Percentiles rank a stretch among this genome's conserved stretches.
These are phyloP conservation scores for Sphenodon punctatus DNA, from an alignment of 2,797 vertebrate genomes.

Conservation along the genomic window DNA sequence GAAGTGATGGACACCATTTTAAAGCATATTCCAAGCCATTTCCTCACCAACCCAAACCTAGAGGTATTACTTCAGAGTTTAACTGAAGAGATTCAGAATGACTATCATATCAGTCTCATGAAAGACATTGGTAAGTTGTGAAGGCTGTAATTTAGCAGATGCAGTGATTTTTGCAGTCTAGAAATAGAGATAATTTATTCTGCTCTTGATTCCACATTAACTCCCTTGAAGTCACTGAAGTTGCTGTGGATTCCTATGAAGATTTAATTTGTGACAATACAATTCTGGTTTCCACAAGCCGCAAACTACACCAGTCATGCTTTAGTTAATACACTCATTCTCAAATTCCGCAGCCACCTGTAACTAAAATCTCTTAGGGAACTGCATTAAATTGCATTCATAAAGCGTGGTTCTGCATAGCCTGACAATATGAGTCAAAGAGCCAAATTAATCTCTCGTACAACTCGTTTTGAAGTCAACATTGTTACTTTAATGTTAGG, in stretches of 20 bases:
- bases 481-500: too few relatives aligned
- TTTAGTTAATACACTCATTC: background rate
- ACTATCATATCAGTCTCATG: slow-evolving; percentile 81
- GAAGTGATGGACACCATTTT: slow-evolving; percentile 80
- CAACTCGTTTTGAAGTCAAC: background rate
- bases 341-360: background rate
- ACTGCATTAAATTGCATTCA: background rate
- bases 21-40: slow-evolving; percentile 65
- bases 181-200: background rate
- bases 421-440: background rate
- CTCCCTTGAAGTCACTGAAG: slow-evolving; percentile 7
- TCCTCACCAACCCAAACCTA: slow-evolving; percentile 55
- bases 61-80: slow-evolving; percentile 65
- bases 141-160: background rate
- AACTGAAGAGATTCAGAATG: slow-evolving; percentile 77
- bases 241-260: background rate
- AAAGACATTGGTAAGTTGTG: slow-evolving; percentile 85
- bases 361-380: fast-evolving
- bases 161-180: background rate
- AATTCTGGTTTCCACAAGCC: background rate
- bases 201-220: background rate
- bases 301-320: fast-evolving
- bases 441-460: background rate
- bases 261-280: background rate
- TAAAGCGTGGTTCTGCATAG: background rate